A percentile compares a stretch with the other conserved stretches of the same genome.
phyloP scores from a whole-genome alignment of 2,888 invertebrate genomes.

The Dryomyza anilis region DNA sequence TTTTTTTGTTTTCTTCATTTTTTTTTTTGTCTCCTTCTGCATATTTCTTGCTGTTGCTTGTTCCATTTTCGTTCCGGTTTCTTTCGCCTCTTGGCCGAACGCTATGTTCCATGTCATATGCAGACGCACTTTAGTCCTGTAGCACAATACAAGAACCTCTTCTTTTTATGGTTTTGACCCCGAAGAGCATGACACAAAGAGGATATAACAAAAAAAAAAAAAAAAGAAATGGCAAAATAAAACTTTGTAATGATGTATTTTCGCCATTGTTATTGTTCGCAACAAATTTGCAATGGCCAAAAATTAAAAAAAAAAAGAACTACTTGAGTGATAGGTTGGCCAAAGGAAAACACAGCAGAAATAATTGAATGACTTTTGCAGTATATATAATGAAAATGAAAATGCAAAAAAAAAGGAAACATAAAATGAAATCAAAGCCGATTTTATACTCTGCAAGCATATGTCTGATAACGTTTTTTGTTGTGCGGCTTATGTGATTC shows the following conservation, averaged over 20 bases:
- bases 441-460: neutral
- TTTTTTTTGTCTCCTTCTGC: neutral
- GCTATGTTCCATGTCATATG: slow-evolving; percentile 4
- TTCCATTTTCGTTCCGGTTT: neutral
- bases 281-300: neutral
- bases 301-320: neutral
- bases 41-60: neutral
- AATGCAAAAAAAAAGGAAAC: too few relatives aligned
- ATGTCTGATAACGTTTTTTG: neutral
- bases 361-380: slow-evolving; percentile 19
- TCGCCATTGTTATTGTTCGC: neutral
- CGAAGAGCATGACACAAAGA: neutral
- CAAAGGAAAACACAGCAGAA: slow-evolving; percentile 1
- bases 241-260: neutral
- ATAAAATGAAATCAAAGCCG: too few relatives aligned
- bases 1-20: neutral
- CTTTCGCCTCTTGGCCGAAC: neutral
- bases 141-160: neutral
- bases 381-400: slow-evolving; percentile 21
- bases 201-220: neutral
- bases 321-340: neutral
- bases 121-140: slow-evolving; percentile 9
- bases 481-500: neutral
- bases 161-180: slow-evolving; percentile 14
- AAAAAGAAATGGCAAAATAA: neutral